phyloP scores from a whole-genome alignment of 2,888 invertebrate species.

The Tholera decimalis region DNA sequence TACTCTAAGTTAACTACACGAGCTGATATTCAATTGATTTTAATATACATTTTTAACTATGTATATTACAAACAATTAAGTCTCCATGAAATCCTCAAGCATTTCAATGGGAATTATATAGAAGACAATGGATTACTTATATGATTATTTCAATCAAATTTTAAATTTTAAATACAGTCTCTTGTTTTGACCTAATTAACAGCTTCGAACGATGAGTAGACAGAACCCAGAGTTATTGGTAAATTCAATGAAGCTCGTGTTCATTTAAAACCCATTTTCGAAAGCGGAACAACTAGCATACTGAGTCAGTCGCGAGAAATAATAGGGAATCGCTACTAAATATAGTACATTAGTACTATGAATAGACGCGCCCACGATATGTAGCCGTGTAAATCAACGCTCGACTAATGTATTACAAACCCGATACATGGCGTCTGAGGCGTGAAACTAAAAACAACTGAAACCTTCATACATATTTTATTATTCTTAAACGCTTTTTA shows the following conservation, averaged over 20 bases:
- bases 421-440: slow-evolving; percentile 78
- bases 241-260: slow-evolving; percentile 29
- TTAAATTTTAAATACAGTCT: not conserved
- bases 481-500: slow-evolving; percentile 66
- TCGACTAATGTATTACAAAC: slow-evolving; percentile 88
- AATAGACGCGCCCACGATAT: slow-evolving; percentile 89
- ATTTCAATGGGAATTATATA: not conserved
- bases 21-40: slow-evolving; percentile 17
- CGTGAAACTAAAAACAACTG: slow-evolving; percentile 74
- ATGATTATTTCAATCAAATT: slow-evolving; percentile 3
- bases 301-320: slow-evolving; percentile 87
- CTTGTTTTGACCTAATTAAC: slow-evolving; percentile 45
- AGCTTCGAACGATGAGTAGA: slow-evolving; percentile 17
- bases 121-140: not conserved
- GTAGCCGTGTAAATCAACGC: slow-evolving; percentile 88
- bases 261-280: slow-evolving; percentile 69
- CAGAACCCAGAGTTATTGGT: slow-evolving; percentile 3
- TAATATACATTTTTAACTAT: not conserved
- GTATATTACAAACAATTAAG: too few species aligned
- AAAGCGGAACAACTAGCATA: slow-evolving; percentile 82
- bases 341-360: slow-evolving; percentile 90
- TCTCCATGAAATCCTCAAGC: slow-evolving; percentile 9
- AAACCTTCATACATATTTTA: slow-evolving; percentile 67
- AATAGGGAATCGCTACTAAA: slow-evolving; percentile 90
- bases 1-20: slow-evolving; percentile 26